Conservation (phyloP, 2,113 vertebrate genomes). For the Gobio gobio region DNA sequence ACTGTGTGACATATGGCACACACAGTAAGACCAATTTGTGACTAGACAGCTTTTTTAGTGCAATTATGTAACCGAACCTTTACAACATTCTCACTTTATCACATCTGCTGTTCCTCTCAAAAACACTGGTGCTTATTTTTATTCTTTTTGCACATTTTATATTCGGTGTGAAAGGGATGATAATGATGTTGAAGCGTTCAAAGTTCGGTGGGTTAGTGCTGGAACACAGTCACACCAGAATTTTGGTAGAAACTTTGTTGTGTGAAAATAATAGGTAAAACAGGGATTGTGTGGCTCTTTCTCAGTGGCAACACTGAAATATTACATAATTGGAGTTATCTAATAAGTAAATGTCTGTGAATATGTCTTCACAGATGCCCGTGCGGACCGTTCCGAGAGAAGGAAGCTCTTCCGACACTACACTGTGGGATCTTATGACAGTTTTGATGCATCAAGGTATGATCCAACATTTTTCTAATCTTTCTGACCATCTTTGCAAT, state of each 20-base stretch:
- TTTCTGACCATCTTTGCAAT: neutral
- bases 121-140: constrained; percentile 9
- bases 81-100: constrained; percentile 1
- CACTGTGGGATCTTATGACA: constrained; percentile 91
- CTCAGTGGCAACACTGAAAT: neutral
- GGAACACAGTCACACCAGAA: neutral
- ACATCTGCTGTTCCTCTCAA: constrained; percentile 2
- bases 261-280: neutral
- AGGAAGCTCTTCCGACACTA: constrained; percentile 91
- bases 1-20: constrained; percentile 50
- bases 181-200: constrained; percentile 22
- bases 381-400: constrained; percentile 80
- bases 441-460: constrained; percentile 88
- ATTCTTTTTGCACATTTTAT: constrained; percentile 31
- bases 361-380: constrained; percentile 78
- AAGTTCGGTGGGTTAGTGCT: neutral
- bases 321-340: constrained; percentile 11
- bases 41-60: constrained; percentile 46
- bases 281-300: neutral
- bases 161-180: constrained; percentile 3
- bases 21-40: constrained; percentile 48
- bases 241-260: neutral
- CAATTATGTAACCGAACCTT: constrained; percentile 31
- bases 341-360: constrained; percentile 9
- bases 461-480: constrained; percentile 46